Evolutionary conservation across 2,888 invertebrate species (phyloP), one percentile per base, ranked within the genome.

Genomic region (Idaea biselata): DNA sequence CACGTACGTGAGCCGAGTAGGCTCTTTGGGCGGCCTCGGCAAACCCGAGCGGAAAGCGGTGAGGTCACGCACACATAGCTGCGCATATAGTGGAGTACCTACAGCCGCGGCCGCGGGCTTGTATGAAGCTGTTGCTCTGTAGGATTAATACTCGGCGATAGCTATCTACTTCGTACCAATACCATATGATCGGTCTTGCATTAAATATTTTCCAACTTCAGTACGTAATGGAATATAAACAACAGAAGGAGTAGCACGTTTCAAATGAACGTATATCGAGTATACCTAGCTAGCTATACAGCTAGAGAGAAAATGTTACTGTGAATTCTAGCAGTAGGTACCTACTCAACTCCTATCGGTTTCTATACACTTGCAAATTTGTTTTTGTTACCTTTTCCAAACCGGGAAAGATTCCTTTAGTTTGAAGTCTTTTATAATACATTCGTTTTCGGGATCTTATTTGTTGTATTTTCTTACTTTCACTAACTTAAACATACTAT

Each of bases 171-270:
- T 58, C 54, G 58, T 60, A 64, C 55, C 32, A 55, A 60, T 60
- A 57, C 31, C 58, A 53, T 64, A 66, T 63, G 61, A 70, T 73
- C 61, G 66, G 64, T 68, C 59, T 68, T 62, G 61, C 66, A 70
- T 73, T 70, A 66, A 69, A 73, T 73, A 73, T 76, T 75, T 75
- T 74, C 67, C 65, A 73, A 67, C 62, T 62, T 66, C 62, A 58
- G 59, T 63, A 55, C 61, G 65, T 67, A 75, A 76, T 75, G 69
- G 68, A 76, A 75, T 68, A 69, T 72, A 79, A 79, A 79, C 72
- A 75, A 68, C 68, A 60, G 62, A 70, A 68, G 67, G 68, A 73
- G 74, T 68, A 71, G 63, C 64, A 72, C 67, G 68, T 72, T 71
- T 64, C 67, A 70, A 76, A 75, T 74, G 71, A 75, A 75, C 68